Evolutionary conservation across 2,113 vertebrate genomes (phyloP), one percentile per base, ranked within the genome.

Genomic region (Dendropsophus ebraccatus): DNA sequence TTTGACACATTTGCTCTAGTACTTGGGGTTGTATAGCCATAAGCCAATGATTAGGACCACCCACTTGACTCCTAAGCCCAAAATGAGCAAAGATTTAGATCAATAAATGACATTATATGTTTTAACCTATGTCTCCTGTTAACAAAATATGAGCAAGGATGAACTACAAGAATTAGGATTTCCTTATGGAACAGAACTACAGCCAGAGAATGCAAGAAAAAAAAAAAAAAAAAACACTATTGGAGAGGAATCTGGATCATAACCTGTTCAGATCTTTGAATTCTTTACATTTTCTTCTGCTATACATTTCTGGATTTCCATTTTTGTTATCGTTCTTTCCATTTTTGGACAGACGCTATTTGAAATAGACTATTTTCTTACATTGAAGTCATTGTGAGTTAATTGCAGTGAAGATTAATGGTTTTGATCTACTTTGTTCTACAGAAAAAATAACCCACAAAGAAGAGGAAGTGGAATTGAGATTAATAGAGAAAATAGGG

Each of bases 361-460:
- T 19, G 17, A 19, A 54, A n/a, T n/a, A n/a, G n/a, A 2, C 54
- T 23, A 4, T 23, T 62, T 28, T 62, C 3, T 62, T 62, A 62
- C 10, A 23, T 56, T 6, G 58, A 62, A 65, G 11, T 14, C 65
- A 69, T 19, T 19, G 32, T 69, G 6, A 35, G 30, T 21, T 69
- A 69, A 69, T 69, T 69, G 65, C 65, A 35, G 65, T 69, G 7
- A 69, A 69, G 32, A 69, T 35, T 32, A 69, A 69, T 69, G 65
- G 30, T 17, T n/a, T 67, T 67, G 28, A 67, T 67, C 28, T 67
- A 16, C 62, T 19, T 67, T 69, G 32, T 37, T 69, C 32, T 69
- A 17, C 65, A 69, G 17, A 14, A 37, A 28, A 21, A 35, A 17
- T 19, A 69, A 35, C 25, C 10, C 65, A 69, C 32, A 69, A 69